Evolutionary conservation across 1,140 invertebrate species (phyloP).

Genomic region (Chrysomallon squamiferum): DNA sequence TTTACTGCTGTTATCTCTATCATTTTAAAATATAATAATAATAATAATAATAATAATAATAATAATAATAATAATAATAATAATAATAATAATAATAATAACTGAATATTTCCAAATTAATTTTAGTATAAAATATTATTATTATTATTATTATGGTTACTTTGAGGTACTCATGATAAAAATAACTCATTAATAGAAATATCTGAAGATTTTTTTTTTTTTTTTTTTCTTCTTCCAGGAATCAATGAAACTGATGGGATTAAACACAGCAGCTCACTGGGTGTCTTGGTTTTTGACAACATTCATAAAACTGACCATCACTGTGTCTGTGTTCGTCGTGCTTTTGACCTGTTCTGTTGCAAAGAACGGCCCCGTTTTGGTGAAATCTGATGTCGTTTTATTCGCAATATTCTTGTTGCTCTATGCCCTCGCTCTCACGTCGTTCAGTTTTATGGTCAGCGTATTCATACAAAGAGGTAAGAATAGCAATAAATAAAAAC

Average conservation of each 20-base stretch:
- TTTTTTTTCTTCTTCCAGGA: constrained; percentile 66
- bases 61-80: too few relatives aligned
- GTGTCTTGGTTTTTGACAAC: constrained; percentile 80
- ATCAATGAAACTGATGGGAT: constrained; percentile 87
- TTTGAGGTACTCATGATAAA: too few relatives aligned
- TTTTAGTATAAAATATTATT: too few relatives aligned
- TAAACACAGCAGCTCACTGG: constrained; percentile 82
- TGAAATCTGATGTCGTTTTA: constrained; percentile 61
- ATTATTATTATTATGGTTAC: too few relatives aligned
- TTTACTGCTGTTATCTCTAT: too few relatives aligned
- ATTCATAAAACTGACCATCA: constrained; percentile 73
- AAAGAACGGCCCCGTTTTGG: constrained; percentile 51
- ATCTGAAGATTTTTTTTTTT: neutral
- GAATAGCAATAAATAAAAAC: too few relatives aligned
- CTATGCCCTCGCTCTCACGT: constrained; percentile 66
- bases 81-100: too few relatives aligned
- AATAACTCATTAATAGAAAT: too few relatives aligned
- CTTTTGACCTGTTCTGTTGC: constrained; percentile 33
- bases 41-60: too few relatives aligned
- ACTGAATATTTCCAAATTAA: too few relatives aligned
- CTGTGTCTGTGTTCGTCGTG: constrained; percentile 65
- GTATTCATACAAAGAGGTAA: constrained; percentile 69
- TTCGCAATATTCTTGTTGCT: constrained; percentile 66
- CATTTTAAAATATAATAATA: too few relatives aligned
- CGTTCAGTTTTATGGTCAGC: constrained; percentile 66